Evolutionary conservation across 2,888 invertebrate species (phyloP).

Genomic region (Tanaodytes sp.): DNA sequence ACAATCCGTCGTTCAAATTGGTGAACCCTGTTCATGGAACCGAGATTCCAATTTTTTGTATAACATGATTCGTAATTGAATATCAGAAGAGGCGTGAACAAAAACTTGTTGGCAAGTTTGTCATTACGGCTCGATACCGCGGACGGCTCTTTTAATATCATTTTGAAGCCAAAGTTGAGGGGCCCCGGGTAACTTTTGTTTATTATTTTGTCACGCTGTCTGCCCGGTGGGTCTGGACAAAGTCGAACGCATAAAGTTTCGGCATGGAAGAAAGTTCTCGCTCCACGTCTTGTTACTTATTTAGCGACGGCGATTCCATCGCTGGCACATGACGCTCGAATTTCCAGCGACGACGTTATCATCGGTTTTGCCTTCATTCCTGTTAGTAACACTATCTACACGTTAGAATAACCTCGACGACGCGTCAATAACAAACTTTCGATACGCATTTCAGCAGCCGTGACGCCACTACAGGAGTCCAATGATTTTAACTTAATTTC

Average conservation of each 20-base stretch:
- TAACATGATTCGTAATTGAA: too few species aligned
- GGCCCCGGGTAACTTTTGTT: slow-evolving; percentile 63
- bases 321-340: slow-evolving; percentile 30
- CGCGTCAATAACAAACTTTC: slow-evolving; percentile 19
- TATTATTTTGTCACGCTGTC: slow-evolving; percentile 62
- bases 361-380: slow-evolving; percentile 33
- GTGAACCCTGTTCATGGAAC: too few species aligned
- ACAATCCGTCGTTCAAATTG: too few species aligned
- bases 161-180: slow-evolving; percentile 70
- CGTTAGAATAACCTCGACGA: slow-evolving; percentile 24
- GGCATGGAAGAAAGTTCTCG: slow-evolving; percentile 17
- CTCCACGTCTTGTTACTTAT: slow-evolving; percentile 30
- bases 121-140: slow-evolving; percentile 58
- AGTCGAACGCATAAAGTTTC: slow-evolving; percentile 21
- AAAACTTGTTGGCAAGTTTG: slow-evolving; percentile 67
- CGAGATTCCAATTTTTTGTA: too few species aligned
- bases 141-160: slow-evolving; percentile 63
- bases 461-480: too few species aligned
- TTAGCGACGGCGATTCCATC: slow-evolving; percentile 30
- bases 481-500: too few species aligned
- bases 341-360: slow-evolving; percentile 33
- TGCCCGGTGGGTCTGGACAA: slow-evolving; percentile 3
- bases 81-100: not conserved
- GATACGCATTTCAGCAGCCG: slow-evolving; percentile 5
- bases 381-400: slow-evolving; percentile 15